Base-by-base conservation (phyloP, 2,113 vertebrate species). In the Neodontobutis hainanensis region DNA sequence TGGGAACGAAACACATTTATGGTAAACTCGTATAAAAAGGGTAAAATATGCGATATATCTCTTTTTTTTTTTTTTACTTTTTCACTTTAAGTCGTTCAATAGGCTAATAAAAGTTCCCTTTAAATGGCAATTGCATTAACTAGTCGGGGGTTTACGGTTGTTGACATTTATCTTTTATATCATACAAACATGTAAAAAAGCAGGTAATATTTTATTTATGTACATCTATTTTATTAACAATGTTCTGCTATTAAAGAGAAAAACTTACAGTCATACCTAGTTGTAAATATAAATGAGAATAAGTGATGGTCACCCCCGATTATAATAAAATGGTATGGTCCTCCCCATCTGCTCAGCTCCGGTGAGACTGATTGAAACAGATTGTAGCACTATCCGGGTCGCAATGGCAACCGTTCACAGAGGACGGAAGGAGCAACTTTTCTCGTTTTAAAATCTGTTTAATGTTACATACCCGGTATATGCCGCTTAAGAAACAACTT, bases 341-440 rank as follows among this genome's bases (percentile, higher is more conserved):
- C 81, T 42, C 56, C 80, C 91, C 92, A 92, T 93, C 92, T 93
- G 92, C 86, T 93, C 87, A 32, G 62, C 81, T 88, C 86, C 61
- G 62, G 82, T 77, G 82, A 80, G 82, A 70, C 71, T 81, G 88
- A 91, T 86, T 89, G 91, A 85, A 90, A 72, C 90, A 91, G 91
- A 92, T 91, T 87, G 91, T 57, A 78, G 70, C 63, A 65, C 78
- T 85, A 77, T 59, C 27, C 61, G 70, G 77, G 75, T 88, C 74
- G 88, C 82, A 43, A 91, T 92, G 91, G 90, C 87, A 88, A 81
- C 79, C 14, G 68, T 47, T 16, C 61, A 65, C 10, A 67, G 52
- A n/a, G 67, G 64, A 69, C 70, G 58, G 55, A 67, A 50, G 52
- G 69, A 65, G 47, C 73, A 89, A 90, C 82, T 91, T 90, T 89